Evolutionary conservation across 2,888 invertebrate species (phyloP).

Genomic region (Dicycla oo): DNA sequence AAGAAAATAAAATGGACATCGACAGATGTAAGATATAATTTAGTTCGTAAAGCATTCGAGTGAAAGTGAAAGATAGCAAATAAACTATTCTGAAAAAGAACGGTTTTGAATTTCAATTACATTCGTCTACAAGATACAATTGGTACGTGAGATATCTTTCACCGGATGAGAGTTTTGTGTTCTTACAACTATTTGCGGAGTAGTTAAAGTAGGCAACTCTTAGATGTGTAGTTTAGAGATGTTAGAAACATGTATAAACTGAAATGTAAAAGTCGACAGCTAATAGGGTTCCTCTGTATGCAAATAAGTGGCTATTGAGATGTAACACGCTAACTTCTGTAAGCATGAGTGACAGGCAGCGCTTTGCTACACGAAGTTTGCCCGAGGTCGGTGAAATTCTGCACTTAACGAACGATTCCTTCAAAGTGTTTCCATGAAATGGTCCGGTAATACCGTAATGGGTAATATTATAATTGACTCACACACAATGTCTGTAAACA

Average conservation of each 20-base stretch:
- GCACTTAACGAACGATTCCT: constrained; percentile 72
- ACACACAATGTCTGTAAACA: constrained; percentile 70
- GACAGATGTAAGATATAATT: constrained; percentile 58
- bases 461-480: constrained; percentile 75
- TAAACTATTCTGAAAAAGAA: constrained; percentile 59
- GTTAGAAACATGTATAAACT: constrained; percentile 52
- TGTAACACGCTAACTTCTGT: constrained; percentile 75
- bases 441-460: constrained; percentile 74
- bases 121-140: constrained; percentile 57
- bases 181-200: constrained; percentile 29
- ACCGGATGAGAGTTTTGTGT: constrained; percentile 61
- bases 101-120: constrained; percentile 65
- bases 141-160: constrained; percentile 67
- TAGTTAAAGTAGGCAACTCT: constrained; percentile 49
- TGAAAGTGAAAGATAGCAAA: constrained; percentile 61
- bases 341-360: constrained; percentile 79
- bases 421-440: constrained; percentile 77
- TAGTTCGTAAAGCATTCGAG: constrained; percentile 48
- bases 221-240: constrained; percentile 23
- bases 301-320: constrained; percentile 76
- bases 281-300: constrained; percentile 69
- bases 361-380: constrained; percentile 66
- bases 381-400: constrained; percentile 75
- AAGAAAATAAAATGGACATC: constrained; percentile 63
- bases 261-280: constrained; percentile 60